These are phyloP conservation scores for Pteruthius melanotis DNA, from an alignment of 2,113 vertebrate species.

Conservation along the genomic window DNA sequence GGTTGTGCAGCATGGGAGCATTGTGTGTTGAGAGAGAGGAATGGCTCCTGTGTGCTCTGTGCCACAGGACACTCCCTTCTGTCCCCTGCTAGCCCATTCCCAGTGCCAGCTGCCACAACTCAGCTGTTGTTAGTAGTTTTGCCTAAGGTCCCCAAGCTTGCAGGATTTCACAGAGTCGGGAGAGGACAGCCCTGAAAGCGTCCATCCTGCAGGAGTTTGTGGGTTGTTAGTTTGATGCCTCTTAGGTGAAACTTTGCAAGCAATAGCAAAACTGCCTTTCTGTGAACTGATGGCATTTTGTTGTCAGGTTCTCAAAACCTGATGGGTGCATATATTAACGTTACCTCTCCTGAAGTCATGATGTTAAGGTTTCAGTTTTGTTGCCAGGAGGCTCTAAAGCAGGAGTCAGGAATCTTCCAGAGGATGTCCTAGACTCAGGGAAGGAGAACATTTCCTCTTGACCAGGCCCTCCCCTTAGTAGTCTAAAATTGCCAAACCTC, in stretches of 20 bases:
- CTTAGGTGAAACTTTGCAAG: not conserved
- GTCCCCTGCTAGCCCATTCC: not conserved
- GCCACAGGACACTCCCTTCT: not conserved
- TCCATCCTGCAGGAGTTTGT: not conserved
- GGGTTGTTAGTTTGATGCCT: not conserved
- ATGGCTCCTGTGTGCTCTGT: not conserved
- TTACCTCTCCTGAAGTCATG: not conserved
- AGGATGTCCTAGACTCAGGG: not conserved
- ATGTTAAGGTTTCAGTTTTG: not conserved
- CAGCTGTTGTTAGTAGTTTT: not conserved
- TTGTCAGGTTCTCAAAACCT: not conserved
- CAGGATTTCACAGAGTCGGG: accelerated
- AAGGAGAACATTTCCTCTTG: not conserved
- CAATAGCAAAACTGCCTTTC: not conserved
- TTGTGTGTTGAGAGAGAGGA: not conserved
- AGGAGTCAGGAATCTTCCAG: not conserved
- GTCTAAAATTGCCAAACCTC: not conserved
- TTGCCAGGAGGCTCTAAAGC: not conserved
- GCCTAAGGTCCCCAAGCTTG: not conserved
- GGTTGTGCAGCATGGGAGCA: not conserved
- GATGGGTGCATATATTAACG: not conserved
- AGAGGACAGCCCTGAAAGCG: not conserved
- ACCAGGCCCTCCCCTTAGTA: not conserved
- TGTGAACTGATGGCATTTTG: not conserved
- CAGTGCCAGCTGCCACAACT: not conserved